These are phyloP conservation scores for Aporophyla nigra DNA, from an alignment of 2,888 invertebrate genomes.

Conservation along the genomic window DNA sequence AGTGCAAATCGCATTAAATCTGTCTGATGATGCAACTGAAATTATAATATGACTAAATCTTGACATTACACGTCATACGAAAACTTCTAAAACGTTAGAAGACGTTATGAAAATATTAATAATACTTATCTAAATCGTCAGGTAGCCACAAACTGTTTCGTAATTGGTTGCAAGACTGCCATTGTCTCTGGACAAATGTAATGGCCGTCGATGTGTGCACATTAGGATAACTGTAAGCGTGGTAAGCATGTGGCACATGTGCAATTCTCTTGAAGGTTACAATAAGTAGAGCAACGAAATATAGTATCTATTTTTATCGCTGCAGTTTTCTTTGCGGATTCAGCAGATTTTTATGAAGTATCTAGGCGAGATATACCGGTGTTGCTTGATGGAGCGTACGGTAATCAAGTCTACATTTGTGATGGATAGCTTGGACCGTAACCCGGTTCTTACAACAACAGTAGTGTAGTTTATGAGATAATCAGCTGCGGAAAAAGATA, in stretches of 20 bases:
- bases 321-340: conserved; percentile 29
- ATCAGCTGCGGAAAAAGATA: conserved; percentile 10
- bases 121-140: conserved; percentile 50
- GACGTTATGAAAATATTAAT: conserved; percentile 42
- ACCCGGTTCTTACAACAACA: conserved; percentile 14
- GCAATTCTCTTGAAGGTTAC: conserved; percentile 63
- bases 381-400: conserved; percentile 23
- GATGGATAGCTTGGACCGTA: conserved; percentile 20
- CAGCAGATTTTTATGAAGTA: conserved; percentile 15
- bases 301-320: conserved; percentile 15
- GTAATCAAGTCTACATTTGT: conserved; percentile 12
- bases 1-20: conserved; percentile 17
- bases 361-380: conserved; percentile 28
- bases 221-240: conserved; percentile 61
- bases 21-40: conserved; percentile 33
- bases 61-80: conserved; percentile 24
- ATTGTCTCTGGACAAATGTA: conserved; percentile 62
- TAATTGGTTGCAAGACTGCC: conserved; percentile 57
- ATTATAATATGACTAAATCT: conserved; percentile 24
- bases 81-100: conserved; percentile 23
- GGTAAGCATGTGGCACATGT: conserved; percentile 56
- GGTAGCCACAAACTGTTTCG: conserved; percentile 57
- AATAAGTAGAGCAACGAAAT: conserved; percentile 56
- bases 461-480: conserved; percentile 20
- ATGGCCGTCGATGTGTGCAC: conserved; percentile 57